These are phyloP conservation scores for Sorex araneus DNA, from an alignment of 2,113 vertebrate genomes.

Conservation along the genomic window DNA sequence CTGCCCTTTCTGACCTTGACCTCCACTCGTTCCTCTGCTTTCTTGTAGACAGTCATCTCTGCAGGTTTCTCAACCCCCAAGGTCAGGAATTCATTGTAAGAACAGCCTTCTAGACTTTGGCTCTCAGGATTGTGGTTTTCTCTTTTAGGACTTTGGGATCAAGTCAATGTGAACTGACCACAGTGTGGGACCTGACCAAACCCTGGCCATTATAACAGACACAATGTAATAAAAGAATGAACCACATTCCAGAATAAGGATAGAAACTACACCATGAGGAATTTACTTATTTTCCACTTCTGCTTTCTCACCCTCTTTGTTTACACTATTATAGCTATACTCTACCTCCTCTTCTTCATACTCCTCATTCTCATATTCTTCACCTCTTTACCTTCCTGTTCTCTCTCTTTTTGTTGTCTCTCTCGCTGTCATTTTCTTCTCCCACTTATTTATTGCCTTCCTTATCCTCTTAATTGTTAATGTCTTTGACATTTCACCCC, in stretches of 20 bases:
- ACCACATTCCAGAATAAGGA: background rate
- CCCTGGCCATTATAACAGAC: background rate
- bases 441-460: background rate
- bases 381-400: background rate
- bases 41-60: background rate
- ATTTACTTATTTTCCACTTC: background rate
- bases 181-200: background rate
- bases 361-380: background rate
- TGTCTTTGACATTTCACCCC: background rate
- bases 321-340: background rate
- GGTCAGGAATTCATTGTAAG: background rate
- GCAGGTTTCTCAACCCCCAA: background rate
- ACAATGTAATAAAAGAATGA: background rate
- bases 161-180: background rate
- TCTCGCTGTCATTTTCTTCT: background rate
- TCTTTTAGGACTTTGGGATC: background rate
- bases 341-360: background rate
- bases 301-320: background rate
- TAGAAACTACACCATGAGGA: background rate
- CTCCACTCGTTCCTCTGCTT: background rate
- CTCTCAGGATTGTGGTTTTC: background rate
- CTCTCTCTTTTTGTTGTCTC: background rate
- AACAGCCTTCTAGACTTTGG: background rate
- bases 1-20: background rate
- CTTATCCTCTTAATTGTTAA: fast-evolving